A percentile compares a stretch with the other conserved stretches of the same genome.
Conservation (phyloP, 2,888 invertebrate genomes). For the Cistogaster globosa region DNA sequence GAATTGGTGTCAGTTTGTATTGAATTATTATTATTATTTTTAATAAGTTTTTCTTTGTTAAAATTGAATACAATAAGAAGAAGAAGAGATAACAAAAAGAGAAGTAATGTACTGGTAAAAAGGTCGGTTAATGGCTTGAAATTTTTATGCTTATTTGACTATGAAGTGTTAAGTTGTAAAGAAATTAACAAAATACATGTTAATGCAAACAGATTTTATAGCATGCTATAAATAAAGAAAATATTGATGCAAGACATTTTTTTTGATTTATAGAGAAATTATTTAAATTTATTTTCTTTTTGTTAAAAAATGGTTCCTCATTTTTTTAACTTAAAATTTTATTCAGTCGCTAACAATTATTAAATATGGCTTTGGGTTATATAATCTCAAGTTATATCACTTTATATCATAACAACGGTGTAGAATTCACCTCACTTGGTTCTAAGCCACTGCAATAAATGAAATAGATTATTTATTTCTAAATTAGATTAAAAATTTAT, state of each 20-base stretch:
- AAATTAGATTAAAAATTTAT: too few species aligned
- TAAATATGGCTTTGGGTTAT: too few species aligned
- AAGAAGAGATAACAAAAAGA: constrained; percentile 20
- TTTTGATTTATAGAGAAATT: too few species aligned
- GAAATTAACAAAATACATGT: constrained; percentile 6
- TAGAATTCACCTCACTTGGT: too few species aligned
- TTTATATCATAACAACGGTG: too few species aligned
- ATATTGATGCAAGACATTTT: neutral
- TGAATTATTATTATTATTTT: neutral
- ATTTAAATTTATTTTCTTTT: too few species aligned
- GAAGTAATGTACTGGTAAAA: constrained; percentile 27
- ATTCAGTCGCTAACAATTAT: too few species aligned
- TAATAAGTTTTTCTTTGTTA: constrained; percentile 10
- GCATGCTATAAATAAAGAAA: neutral
- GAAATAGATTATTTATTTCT: too few species aligned
- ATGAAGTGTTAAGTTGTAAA: constrained; percentile 55
- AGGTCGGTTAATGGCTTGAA: constrained; percentile 41
- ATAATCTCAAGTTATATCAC: too few species aligned
- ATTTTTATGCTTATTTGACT: constrained; percentile 54
- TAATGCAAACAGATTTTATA: constrained; percentile 12
- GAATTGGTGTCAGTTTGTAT: constrained; percentile 72
- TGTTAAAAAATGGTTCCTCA: too few species aligned
- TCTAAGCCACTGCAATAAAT: too few species aligned
- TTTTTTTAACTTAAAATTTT: too few species aligned
- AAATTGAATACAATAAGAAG: constrained; percentile 28